Evolutionary conservation across 2,888 invertebrate species (phyloP), one percentile per base, ranked within the genome.

Genomic region (Trissolcus japonicus): DNA sequence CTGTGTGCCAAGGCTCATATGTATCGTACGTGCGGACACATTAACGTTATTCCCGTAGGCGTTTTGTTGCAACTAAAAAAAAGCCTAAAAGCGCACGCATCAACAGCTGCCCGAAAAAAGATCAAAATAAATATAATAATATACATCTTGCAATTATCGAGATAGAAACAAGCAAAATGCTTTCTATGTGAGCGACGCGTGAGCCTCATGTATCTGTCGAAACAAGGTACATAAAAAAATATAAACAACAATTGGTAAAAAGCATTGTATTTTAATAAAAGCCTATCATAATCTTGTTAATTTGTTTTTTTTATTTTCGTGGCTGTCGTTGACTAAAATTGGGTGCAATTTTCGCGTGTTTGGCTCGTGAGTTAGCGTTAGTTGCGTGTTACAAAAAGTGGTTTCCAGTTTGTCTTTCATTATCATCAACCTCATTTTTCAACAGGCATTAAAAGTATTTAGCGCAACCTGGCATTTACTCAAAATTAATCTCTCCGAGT

Each of bases 31-130:
- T 79, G 79, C 79, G 73, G 73, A 73, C 79, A 80, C 77, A 75
- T 79, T 67, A 35, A 74, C 63, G 69, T 62, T 76, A 76, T 60
- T 71, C 71, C 74, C 76, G 69, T 78, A 60, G 68, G 56, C 29
- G 56, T 67, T 25, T 25, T 25, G 51, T 73, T 71, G 76, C 79
- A 76, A 69, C 76, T 76, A 76, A 76, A 74, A 79, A 65, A 66
- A 76, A 79, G 76, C 79, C 72, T 73, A 68, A 71, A 79, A 79
- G 76, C 79, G 76, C 73, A 76, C 76, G 79, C 76, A 76, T 76
- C 60, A 74, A 79, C 71, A 76, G 76, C 76, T 76, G 61, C 69
- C 69, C 62, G 71, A 63, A 75, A 67, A 59, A 48, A 66, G 46
- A 59, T 71, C 56, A 54, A 55, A 66, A 55, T 72, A 68, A 73